Conservation (phyloP, 2,888 invertebrate species). For the Ptycholaimellus sp. region DNA sequence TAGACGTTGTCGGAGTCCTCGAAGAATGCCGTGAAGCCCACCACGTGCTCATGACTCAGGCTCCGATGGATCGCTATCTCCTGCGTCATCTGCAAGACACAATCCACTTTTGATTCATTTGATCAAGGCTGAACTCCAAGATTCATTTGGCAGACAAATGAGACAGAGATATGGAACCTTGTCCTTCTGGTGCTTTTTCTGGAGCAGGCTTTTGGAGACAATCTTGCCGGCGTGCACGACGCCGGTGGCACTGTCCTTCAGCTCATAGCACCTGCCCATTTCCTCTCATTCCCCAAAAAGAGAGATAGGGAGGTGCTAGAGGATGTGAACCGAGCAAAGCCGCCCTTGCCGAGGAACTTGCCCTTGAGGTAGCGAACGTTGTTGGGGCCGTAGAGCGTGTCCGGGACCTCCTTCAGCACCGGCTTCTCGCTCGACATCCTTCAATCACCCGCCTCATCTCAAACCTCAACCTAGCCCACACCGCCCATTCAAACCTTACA, state of each 20-base stretch:
- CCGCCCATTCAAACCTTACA: too few species aligned
- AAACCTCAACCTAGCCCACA: too few species aligned
- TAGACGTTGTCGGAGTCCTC: conserved; percentile 78
- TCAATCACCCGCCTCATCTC: too few species aligned
- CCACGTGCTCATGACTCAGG: conserved; percentile 64
- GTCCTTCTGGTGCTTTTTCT: conserved; percentile 77
- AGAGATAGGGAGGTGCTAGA: conserved; percentile 9
- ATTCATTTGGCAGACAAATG: too few species aligned
- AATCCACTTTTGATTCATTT: too few species aligned
- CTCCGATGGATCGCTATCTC: conserved; percentile 84
- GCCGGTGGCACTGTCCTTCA: conserved; percentile 52
- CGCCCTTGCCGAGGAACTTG: conserved; percentile 33
- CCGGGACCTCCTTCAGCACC: conserved; percentile 39
- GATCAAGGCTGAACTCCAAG: too few species aligned
- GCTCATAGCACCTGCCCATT: conserved; percentile 95
- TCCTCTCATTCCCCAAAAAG: conserved; percentile 83
- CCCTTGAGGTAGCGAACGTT: conserved; percentile 51
- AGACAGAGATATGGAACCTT: conserved; percentile 43
- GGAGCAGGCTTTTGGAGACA: conserved; percentile 71
- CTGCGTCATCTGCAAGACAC: conserved; percentile 32
- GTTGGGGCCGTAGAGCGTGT: conserved; percentile 51
- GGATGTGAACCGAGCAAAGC: conserved; percentile 14
- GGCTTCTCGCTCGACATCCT: too few species aligned
- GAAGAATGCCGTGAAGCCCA: conserved; percentile 77
- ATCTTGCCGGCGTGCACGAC: conserved; percentile 78